These are phyloP conservation scores for Rhadina sibilatrix DNA, from an alignment of 2,113 vertebrate genomes.

Conservation along the genomic window DNA sequence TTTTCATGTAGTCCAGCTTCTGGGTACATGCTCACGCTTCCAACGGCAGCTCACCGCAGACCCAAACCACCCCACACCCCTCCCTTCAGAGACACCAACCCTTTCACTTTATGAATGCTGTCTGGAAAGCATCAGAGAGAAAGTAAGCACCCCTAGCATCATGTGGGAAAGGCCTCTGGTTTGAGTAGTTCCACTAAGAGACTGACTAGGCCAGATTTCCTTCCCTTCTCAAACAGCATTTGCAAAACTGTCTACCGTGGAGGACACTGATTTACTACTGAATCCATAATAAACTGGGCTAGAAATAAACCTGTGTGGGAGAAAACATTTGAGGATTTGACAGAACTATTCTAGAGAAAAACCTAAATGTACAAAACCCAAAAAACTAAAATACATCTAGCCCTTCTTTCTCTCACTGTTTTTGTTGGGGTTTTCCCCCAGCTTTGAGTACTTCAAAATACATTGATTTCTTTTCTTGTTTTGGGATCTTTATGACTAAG, in stretches of 20 bases:
- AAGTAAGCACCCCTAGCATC: neutral
- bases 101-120: neutral
- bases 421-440: neutral
- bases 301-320: fast-evolving
- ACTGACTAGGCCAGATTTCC: neutral
- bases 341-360: neutral
- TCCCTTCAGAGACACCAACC: neutral
- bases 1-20: neutral
- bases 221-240: neutral
- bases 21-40: fast-evolving
- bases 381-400: neutral
- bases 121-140: neutral
- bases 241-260: neutral
- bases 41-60: neutral
- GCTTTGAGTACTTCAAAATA: neutral
- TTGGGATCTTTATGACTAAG: neutral
- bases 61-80: neutral
- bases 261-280: neutral
- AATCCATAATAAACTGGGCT: neutral
- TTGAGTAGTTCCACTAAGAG: neutral
- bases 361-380: neutral
- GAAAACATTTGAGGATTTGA: neutral
- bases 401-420: neutral
- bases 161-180: neutral
- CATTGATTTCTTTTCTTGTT: neutral